Percentiles rank a stretch among this genome's conserved stretches.
These are phyloP conservation scores for Tiphia femorata DNA, from an alignment of 2,888 invertebrate genomes.

Conservation along the genomic window DNA sequence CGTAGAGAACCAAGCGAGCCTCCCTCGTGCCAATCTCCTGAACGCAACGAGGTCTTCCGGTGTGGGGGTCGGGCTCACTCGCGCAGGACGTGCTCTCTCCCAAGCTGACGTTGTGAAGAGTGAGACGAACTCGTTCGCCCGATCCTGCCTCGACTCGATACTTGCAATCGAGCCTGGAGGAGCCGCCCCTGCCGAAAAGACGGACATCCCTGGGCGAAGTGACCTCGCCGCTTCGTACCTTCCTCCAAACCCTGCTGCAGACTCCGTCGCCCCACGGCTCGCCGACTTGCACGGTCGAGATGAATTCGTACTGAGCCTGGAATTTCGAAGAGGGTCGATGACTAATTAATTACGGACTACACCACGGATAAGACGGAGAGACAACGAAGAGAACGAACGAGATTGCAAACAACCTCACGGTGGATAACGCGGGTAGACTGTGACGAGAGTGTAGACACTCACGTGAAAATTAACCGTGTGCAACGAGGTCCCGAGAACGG, in stretches of 20 bases:
- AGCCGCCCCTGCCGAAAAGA: constrained; percentile 87
- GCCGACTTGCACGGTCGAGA: constrained; percentile 84
- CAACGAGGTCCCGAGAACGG: constrained; percentile 76
- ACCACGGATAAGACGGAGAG: too few relatives aligned
- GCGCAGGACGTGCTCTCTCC: constrained; percentile 77
- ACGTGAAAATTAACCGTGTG: constrained; percentile 74
- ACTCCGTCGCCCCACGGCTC: constrained; percentile 72
- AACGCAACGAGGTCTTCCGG: constrained; percentile 76
- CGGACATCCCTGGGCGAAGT: constrained; percentile 81
- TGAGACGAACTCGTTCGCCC: constrained; percentile 77
- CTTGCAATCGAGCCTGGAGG: constrained; percentile 81
- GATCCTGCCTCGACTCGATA: constrained; percentile 81
- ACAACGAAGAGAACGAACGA: too few relatives aligned
- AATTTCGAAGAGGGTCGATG: too few relatives aligned
- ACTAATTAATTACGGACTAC: too few relatives aligned
- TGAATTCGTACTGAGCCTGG: constrained; percentile 81
- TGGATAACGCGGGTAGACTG: too few relatives aligned
- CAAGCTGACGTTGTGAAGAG: constrained; percentile 80
- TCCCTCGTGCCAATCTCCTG: constrained; percentile 57
- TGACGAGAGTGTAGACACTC: constrained; percentile 17
- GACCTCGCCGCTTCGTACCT: constrained; percentile 75
- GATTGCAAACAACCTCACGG: too few relatives aligned
- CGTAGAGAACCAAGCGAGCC: constrained; percentile 74
- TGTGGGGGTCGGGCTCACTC: constrained; percentile 80
- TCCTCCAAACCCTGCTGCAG: constrained; percentile 77